These are phyloP conservation scores for Sinopyrophorus schimmeli DNA, from an alignment of 2,888 invertebrate species.

Conservation along the genomic window DNA sequence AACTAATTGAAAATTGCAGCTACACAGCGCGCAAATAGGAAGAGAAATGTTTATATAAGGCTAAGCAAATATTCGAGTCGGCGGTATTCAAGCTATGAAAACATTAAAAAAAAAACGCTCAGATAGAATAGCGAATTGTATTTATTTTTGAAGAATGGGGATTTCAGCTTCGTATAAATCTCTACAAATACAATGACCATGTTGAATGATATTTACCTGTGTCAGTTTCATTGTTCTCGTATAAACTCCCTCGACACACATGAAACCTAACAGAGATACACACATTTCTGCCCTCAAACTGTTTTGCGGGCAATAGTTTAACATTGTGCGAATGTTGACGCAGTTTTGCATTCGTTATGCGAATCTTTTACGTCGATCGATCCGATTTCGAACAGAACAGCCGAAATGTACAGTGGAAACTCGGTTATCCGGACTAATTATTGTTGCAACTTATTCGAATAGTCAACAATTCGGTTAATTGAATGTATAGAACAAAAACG, in stretches of 20 bases:
- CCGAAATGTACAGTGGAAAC: too few species aligned
- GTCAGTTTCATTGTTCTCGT: slow-evolving; percentile 21
- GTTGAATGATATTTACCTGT: slow-evolving; percentile 23
- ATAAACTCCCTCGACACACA: slow-evolving; percentile 19
- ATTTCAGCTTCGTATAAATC: slow-evolving; percentile 21
- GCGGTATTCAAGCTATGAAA: slow-evolving; percentile 42
- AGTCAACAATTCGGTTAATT: too few species aligned
- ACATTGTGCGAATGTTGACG: too few species aligned
- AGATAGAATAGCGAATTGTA: slow-evolving; percentile 19
- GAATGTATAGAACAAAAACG: too few species aligned
- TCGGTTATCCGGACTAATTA: too few species aligned
- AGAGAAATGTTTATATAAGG: slow-evolving; percentile 49
- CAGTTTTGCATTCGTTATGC: too few species aligned
- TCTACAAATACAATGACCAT: slow-evolving; percentile 19
- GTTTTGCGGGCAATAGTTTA: too few species aligned
- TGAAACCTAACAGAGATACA: slow-evolving; percentile 10
- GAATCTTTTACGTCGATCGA: too few species aligned
- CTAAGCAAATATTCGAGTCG: slow-evolving; percentile 51
- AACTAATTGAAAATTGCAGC: slow-evolving; percentile 40
- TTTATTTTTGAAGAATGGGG: slow-evolving; percentile 21
- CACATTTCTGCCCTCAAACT: slow-evolving; percentile 7
- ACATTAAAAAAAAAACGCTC: slow-evolving; percentile 18
- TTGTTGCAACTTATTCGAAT: too few species aligned
- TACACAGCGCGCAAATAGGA: slow-evolving; percentile 50
- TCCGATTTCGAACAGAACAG: too few species aligned